Conservation (phyloP, 2,888 invertebrate species). For the Oegoconia quadripuncta region DNA sequence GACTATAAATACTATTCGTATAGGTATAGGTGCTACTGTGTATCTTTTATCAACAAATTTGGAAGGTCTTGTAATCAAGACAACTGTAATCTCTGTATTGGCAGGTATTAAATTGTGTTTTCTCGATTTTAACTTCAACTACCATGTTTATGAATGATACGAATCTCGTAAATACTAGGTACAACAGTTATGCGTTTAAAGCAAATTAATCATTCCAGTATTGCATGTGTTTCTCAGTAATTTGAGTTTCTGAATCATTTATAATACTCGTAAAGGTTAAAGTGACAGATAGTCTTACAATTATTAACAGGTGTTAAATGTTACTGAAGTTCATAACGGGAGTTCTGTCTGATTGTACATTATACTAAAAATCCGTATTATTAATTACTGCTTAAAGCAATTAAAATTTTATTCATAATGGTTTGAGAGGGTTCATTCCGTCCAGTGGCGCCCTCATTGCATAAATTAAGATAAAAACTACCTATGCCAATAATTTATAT, state of each 20-base stretch:
- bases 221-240: background rate
- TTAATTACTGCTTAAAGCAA: no score
- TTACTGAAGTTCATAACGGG: no score
- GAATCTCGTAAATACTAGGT: constrained; percentile 7
- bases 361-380: no score
- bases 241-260: constrained; percentile 4
- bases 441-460: no score
- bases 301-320: constrained; percentile 7
- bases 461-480: no score
- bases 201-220: constrained; percentile 7
- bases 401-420: no score
- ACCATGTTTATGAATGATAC: constrained; percentile 7
- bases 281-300: constrained; percentile 6
- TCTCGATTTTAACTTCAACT: constrained; percentile 11
- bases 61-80: constrained; percentile 7
- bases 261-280: constrained; percentile 7
- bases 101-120: constrained; percentile 9
- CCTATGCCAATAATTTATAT: no score
- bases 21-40: background rate
- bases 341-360: no score
- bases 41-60: background rate
- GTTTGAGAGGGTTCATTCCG: no score
- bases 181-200: constrained; percentile 1
- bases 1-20: background rate
- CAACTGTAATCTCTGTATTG: constrained; percentile 6